A percentile compares a stretch with the other conserved stretches of the same genome.
Conservation (phyloP, 2,888 invertebrate species). For the Rotaria socialis region DNA sequence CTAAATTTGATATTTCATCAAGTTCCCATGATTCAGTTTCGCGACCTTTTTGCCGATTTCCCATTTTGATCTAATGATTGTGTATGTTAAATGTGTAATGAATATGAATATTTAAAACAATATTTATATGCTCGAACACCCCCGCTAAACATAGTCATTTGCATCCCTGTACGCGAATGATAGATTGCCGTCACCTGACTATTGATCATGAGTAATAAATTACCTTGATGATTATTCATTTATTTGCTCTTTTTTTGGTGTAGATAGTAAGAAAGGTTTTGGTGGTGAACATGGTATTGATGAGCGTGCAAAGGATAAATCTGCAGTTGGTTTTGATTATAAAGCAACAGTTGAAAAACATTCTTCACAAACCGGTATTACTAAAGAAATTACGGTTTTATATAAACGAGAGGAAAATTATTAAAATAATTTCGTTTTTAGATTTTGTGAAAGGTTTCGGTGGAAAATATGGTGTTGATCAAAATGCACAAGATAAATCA, state of each 20-base stretch:
- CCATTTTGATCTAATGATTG: background rate
- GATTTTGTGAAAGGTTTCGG: constrained; percentile 59
- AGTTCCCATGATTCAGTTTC: background rate
- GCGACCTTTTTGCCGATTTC: background rate
- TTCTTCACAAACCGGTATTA: constrained; percentile 70
- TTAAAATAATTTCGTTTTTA: constrained; percentile 32
- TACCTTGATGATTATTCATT: background rate
- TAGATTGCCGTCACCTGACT: background rate
- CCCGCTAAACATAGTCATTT: background rate
- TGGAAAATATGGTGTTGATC: constrained; percentile 60
- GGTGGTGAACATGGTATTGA: constrained; percentile 76
- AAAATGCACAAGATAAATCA: constrained; percentile 68
- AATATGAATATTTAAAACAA: too few species aligned
- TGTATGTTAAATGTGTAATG: background rate
- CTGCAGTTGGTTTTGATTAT: constrained; percentile 81
- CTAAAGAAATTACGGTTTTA: too few species aligned
- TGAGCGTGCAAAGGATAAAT: constrained; percentile 64
- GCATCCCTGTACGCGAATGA: background rate
- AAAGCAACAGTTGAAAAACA: constrained; percentile 75
- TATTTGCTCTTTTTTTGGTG: constrained; percentile 39
- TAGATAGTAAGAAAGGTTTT: constrained; percentile 73
- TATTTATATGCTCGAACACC: background rate
- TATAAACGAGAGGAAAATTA: too few species aligned
- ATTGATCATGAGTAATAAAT: background rate
- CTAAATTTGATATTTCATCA: background rate